These are phyloP conservation scores for Nylanderia fulva DNA, from an alignment of 1,140 invertebrate genomes.

Conservation along the genomic window DNA sequence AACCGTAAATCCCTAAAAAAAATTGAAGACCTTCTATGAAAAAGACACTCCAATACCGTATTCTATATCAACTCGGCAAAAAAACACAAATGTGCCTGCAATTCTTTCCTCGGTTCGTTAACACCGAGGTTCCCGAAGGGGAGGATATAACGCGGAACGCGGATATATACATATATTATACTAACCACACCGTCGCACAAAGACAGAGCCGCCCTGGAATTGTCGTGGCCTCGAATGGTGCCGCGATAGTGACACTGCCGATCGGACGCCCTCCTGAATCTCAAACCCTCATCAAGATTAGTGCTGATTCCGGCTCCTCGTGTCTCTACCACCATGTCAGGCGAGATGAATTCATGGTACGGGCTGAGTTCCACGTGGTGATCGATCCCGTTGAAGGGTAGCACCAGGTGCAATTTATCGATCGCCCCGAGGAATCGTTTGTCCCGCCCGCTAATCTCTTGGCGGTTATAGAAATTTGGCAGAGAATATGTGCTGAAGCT, in stretches of 20 bases:
- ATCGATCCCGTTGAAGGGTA: conserved; percentile 83
- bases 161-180: conserved; percentile 49
- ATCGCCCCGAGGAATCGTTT: conserved; percentile 71
- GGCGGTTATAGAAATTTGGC: conserved; percentile 83
- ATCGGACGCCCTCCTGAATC: conserved; percentile 73
- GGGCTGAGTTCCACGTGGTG: conserved; percentile 86
- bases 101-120: conserved; percentile 21
- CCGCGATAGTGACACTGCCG: conserved; percentile 87
- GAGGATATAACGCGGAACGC: background rate
- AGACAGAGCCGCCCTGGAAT: conserved; percentile 87
- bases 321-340: conserved; percentile 87
- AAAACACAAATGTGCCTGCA: background rate
- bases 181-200: conserved; percentile 89
- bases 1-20: background rate
- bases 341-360: conserved; percentile 87
- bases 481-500: conserved; percentile 84
- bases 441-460: conserved; percentile 67
- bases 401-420: conserved; percentile 85
- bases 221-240: conserved; percentile 82
- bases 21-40: background rate
- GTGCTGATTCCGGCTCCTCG: conserved; percentile 73
- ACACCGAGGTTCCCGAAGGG: background rate
- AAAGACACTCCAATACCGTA: background rate
- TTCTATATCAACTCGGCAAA: background rate
- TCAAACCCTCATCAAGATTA: conserved; percentile 74